Evolutionary conservation across 2,888 invertebrate genomes (phyloP).

Genomic region (Lepidonotus clava): DNA sequence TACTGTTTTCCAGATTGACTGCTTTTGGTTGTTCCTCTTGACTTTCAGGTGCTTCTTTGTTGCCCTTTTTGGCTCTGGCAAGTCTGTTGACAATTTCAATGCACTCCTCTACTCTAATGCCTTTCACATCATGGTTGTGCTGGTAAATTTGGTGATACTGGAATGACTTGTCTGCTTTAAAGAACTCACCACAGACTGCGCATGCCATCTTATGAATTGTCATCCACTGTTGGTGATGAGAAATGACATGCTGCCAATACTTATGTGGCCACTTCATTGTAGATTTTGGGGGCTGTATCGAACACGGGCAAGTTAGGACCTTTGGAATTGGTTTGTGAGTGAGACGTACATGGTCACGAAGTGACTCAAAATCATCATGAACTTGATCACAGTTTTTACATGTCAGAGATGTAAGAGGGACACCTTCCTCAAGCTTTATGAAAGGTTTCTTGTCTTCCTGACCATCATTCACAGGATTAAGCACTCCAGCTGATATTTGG

Average conservation of each 20-base stretch:
- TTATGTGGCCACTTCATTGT: conserved; percentile 44
- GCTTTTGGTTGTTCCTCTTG: background rate
- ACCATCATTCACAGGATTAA: too few species aligned
- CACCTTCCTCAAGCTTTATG: too few species aligned
- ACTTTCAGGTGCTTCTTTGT: background rate
- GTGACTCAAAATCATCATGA: background rate
- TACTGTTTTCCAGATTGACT: background rate
- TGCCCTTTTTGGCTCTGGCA: background rate
- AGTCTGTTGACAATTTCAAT: background rate
- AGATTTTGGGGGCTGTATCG: background rate
- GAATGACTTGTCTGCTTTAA: background rate
- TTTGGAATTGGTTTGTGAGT: background rate
- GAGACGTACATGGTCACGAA: conserved; percentile 9
- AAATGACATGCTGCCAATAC: conserved; percentile 43
- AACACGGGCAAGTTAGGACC: background rate
- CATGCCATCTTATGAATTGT: background rate
- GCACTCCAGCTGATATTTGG: too few species aligned
- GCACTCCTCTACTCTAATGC: conserved; percentile 6
- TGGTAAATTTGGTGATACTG: conserved; percentile 16
- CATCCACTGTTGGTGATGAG: background rate
- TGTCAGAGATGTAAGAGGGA: too few species aligned
- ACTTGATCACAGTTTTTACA: background rate
- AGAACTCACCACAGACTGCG: conserved; percentile 16
- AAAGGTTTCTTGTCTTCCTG: too few species aligned
- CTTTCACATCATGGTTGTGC: conserved; percentile 1